These are phyloP conservation scores for Trididemnum clinides DNA, from an alignment of 23 tunicate species.

Conservation along the genomic window DNA sequence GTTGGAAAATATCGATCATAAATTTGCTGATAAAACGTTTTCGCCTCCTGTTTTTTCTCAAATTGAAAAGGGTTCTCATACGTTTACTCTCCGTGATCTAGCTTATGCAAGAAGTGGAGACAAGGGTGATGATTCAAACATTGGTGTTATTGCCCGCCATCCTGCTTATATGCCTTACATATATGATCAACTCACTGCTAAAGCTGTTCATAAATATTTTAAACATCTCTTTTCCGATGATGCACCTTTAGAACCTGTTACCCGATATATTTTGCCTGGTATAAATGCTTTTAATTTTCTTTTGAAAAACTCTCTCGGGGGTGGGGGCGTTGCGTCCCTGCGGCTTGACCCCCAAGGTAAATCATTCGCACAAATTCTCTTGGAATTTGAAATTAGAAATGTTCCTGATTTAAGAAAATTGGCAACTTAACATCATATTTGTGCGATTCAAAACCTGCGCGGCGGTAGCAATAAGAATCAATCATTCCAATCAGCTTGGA, in stretches of 20 bases:
- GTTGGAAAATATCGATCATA: background rate
- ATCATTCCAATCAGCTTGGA: no score
- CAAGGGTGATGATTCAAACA: slow-evolving; percentile 85
- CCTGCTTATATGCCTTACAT: slow-evolving; percentile 85
- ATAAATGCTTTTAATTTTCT: slow-evolving; percentile 86
- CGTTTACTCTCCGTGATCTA: slow-evolving; percentile 62
- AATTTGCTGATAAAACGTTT: background rate
- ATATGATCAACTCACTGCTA: slow-evolving; percentile 69
- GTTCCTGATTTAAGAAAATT: slow-evolving; percentile 46
- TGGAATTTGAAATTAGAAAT: slow-evolving; percentile 66
- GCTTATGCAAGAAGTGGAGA: slow-evolving; percentile 92
- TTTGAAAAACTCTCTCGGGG: slow-evolving; percentile 78
- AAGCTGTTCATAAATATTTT: slow-evolving; percentile 69
- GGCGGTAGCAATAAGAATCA: no score
- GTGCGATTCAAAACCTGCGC: no score
- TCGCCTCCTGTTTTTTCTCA: background rate
- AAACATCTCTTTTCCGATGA: slow-evolving; percentile 56
- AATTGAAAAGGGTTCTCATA: slow-evolving; percentile 36
- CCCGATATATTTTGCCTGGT: slow-evolving; percentile 75
- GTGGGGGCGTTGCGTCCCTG: slow-evolving; percentile 93
- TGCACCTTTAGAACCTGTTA: slow-evolving; percentile 28
- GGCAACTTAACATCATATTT: background rate
- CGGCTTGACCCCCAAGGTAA: slow-evolving; percentile 93
- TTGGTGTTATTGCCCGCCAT: slow-evolving; percentile 85
- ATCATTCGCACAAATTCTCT: slow-evolving; percentile 77